Percentiles rank a stretch among this genome's conserved stretches.
Evolutionary conservation across 2,888 invertebrate species (phyloP).

Genomic region (Campoplex capitator): DNA sequence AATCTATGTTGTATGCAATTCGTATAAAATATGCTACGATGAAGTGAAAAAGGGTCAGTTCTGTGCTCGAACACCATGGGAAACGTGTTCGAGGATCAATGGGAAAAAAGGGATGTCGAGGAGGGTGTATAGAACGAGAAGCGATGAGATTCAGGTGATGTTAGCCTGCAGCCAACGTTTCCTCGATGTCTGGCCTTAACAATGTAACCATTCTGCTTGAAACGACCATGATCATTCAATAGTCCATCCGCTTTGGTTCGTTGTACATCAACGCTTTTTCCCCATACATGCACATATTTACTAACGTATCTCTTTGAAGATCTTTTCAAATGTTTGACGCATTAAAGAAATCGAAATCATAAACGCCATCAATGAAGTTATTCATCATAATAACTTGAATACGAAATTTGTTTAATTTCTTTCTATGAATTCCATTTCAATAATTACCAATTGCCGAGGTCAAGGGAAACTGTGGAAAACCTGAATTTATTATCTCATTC

Average conservation of each 20-base stretch:
- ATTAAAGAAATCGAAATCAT: not conserved
- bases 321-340: not conserved
- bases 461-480: not conserved
- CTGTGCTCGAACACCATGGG: constrained; percentile 26
- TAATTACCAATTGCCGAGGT: too few species aligned
- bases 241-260: constrained; percentile 65
- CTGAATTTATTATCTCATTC: not conserved
- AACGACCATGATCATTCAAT: constrained; percentile 78
- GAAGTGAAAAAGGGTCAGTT: constrained; percentile 48
- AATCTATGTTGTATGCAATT: constrained; percentile 44
- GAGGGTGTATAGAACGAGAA: constrained; percentile 28
- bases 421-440: too few species aligned
- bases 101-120: constrained; percentile 10
- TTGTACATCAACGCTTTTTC: constrained; percentile 27
- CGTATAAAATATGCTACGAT: constrained; percentile 43
- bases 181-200: constrained; percentile 76
- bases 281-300: not conserved
- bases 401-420: too few species aligned
- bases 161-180: constrained; percentile 69
- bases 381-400: not conserved
- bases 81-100: constrained; percentile 35
- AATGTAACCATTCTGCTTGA: constrained; percentile 76
- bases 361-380: too few species aligned
- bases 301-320: constrained; percentile 7
- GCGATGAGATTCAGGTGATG: constrained; percentile 49